phyloP scores from a whole-genome alignment of 2,113 vertebrate genomes.

The Dicentrarchus labrax region DNA sequence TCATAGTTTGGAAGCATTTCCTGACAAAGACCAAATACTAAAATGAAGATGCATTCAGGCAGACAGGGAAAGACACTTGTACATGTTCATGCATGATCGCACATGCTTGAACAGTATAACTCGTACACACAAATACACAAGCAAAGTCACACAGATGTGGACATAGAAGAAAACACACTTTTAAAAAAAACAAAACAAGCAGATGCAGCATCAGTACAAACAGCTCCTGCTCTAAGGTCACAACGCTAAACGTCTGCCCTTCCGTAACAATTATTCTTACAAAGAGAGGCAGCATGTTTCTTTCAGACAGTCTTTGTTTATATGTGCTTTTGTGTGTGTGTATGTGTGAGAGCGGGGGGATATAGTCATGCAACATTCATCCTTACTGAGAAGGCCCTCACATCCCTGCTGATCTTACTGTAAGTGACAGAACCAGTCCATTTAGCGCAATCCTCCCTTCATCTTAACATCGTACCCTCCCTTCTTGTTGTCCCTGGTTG shows the following conservation, averaged over 20 bases:
- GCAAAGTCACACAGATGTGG: slow-evolving; percentile 11
- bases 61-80: slow-evolving; percentile 31
- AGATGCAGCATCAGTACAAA: slow-evolving; percentile 20
- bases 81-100: slow-evolving; percentile 38
- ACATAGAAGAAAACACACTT: slow-evolving; percentile 12
- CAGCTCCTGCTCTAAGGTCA: slow-evolving; percentile 46
- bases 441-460: slow-evolving; percentile 38
- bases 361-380: slow-evolving; percentile 57
- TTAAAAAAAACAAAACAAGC: background rate
- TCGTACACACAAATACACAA: slow-evolving; percentile 16
- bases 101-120: slow-evolving; percentile 29
- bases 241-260: slow-evolving; percentile 32
- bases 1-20: slow-evolving; percentile 8
- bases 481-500: slow-evolving; percentile 21
- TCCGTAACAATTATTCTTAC: slow-evolving; percentile 21
- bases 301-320: slow-evolving; percentile 3
- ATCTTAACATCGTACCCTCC: slow-evolving; percentile 8
- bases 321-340: slow-evolving; percentile 4
- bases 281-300: background rate
- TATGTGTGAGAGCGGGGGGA: background rate
- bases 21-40: slow-evolving; percentile 16
- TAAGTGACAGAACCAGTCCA: slow-evolving; percentile 65
- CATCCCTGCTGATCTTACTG: slow-evolving; percentile 56
- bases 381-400: slow-evolving; percentile 23
- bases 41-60: slow-evolving; percentile 34